These are phyloP conservation scores for Discoglossus pictus DNA, from an alignment of 2,797 vertebrate species.

Conservation along the genomic window DNA sequence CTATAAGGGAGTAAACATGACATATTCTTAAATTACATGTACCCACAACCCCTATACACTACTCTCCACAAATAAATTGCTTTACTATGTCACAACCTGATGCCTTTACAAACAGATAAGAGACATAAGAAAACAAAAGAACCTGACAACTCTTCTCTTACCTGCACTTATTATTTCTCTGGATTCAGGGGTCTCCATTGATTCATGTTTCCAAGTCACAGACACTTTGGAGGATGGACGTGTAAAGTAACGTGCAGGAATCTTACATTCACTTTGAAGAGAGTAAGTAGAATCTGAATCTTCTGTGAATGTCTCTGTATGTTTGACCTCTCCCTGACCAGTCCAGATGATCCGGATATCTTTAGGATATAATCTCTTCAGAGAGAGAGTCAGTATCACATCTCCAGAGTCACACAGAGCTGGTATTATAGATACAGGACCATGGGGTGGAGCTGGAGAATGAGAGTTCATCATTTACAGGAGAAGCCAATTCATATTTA, in stretches of 20 bases:
- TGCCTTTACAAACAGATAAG: too few species aligned
- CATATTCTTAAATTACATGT: too few species aligned
- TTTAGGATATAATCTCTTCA: slow-evolving; percentile 7
- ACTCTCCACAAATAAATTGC: too few species aligned
- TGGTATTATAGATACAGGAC: not conserved
- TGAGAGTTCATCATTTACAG: not conserved
- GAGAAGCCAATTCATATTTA: too few species aligned
- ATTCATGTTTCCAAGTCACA: slow-evolving; percentile 23
- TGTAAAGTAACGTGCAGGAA: not conserved
- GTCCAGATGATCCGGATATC: not conserved
- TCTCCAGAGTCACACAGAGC: not conserved
- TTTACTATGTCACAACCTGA: too few species aligned
- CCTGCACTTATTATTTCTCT: slow-evolving; percentile 1
- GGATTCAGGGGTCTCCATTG: not conserved
- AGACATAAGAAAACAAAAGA: not conserved
- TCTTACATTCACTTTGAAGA: not conserved
- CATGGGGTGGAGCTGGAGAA: not conserved
- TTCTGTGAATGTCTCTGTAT: too few species aligned
- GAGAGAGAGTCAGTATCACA: not conserved
- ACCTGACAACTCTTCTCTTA: slow-evolving; percentile 1
- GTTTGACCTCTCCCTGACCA: too few species aligned
- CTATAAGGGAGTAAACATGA: too few species aligned
- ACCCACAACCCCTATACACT: too few species aligned
- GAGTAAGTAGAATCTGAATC: too few species aligned
- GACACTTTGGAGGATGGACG: too few species aligned